A percentile compares a stretch with the other conserved stretches of the same genome.
Evolutionary conservation across 2,797 vertebrate species (phyloP).

Genomic region (Molothrus aeneus): DNA sequence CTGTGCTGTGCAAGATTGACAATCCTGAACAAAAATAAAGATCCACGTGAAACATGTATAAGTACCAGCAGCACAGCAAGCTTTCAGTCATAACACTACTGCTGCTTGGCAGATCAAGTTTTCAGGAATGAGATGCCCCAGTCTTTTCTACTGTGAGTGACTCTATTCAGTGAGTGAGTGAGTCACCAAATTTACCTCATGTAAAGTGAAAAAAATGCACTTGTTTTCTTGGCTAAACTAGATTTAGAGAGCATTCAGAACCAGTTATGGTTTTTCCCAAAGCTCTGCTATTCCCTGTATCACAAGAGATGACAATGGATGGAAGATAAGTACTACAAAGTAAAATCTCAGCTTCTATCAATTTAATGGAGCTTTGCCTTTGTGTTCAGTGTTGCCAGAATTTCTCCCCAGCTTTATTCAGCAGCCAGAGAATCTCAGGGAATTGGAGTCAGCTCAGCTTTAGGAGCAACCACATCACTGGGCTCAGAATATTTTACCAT

Average conservation of each 20-base stretch:
- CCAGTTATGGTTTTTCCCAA: background rate
- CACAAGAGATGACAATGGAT: background rate
- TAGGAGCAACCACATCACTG: background rate
- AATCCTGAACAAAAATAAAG: background rate
- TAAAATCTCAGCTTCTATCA: background rate
- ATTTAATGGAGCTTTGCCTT: background rate
- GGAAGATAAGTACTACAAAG: background rate
- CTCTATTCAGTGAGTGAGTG: accelerated
- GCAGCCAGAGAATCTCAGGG: background rate
- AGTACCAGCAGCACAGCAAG: background rate
- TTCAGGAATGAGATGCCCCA: background rate
- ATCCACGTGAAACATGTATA: background rate
- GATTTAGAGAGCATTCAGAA: background rate
- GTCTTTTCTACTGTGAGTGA: background rate
- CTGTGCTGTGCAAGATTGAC: background rate
- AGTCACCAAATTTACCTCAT: background rate
- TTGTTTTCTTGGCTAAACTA: background rate
- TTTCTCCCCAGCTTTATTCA: background rate
- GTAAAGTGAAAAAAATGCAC: accelerated
- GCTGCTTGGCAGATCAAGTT: background rate
- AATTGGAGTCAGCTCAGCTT: background rate
- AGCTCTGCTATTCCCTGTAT: background rate
- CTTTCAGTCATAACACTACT: background rate
- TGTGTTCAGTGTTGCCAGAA: background rate
- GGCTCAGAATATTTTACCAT: background rate